Conservation (phyloP, 2,888 invertebrate species). For the Pandemis corylana region DNA sequence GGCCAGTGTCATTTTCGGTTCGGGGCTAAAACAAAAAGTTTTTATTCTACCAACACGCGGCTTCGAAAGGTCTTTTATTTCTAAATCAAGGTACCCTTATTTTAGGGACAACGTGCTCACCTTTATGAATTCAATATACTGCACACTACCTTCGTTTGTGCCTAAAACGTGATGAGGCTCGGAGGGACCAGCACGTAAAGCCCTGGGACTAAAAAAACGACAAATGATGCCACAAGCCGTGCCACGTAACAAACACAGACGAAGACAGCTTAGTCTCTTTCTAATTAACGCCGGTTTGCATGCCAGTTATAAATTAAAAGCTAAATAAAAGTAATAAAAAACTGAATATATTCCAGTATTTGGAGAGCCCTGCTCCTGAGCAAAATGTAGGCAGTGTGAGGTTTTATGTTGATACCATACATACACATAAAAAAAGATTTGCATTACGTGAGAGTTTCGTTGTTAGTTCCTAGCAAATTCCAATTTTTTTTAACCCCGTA, state of each 20-base stretch:
- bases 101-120: conserved; percentile 9
- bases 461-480: too few species aligned
- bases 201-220: conserved; percentile 26
- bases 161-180: conserved; percentile 33
- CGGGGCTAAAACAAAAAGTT: neutral
- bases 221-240: conserved; percentile 24
- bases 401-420: too few species aligned
- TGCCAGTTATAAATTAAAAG: too few species aligned
- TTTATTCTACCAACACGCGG: neutral
- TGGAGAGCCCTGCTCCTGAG: too few species aligned
- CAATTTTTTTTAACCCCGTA: too few species aligned
- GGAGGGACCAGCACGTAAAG: conserved; percentile 29
- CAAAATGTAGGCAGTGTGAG: too few species aligned
- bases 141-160: conserved; percentile 31
- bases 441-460: too few species aligned
- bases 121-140: conserved; percentile 30
- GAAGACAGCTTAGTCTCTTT: conserved; percentile 4
- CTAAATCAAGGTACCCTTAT: conserved; percentile 10
- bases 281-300: neutral
- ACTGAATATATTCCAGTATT: too few species aligned
- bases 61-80: neutral
- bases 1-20: neutral
- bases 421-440: too few species aligned
- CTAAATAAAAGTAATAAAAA: too few species aligned
- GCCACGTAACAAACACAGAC: conserved; percentile 10